These are phyloP conservation scores for Halyomorpha halys DNA, from an alignment of 1,140 invertebrate genomes.

Conservation along the genomic window DNA sequence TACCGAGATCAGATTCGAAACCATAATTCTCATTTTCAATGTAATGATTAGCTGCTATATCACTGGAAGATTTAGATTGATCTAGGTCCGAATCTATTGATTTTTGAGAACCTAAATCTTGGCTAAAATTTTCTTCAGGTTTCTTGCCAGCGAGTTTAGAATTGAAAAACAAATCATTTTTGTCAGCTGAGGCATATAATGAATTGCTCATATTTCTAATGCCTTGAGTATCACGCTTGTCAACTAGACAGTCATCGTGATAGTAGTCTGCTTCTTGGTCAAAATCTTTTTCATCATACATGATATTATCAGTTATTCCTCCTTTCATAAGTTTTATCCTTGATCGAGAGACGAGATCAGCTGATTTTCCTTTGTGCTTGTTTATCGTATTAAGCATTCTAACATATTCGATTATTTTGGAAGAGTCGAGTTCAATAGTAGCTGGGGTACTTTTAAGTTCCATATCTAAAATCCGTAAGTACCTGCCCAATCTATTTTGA, in stretches of 20 bases:
- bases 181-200: neutral
- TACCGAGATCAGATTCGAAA: no score
- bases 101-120: no score
- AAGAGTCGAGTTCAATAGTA: neutral
- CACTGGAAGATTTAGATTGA: no score
- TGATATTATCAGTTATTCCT: neutral
- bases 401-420: neutral
- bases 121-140: no score
- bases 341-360: neutral
- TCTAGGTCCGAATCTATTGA: no score
- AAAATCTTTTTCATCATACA: neutral
- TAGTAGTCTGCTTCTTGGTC: neutral
- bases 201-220: neutral
- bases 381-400: neutral
- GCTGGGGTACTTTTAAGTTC: neutral
- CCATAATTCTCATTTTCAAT: no score
- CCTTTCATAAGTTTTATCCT: constrained; percentile 4
- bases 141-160: neutral
- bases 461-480: neutral
- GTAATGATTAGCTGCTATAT: no score
- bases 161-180: neutral
- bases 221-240: neutral
- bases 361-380: neutral
- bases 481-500: neutral
- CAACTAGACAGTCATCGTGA: neutral